Conservation (phyloP, 2,113 vertebrate species). For the Austrofundulus limnaeus region DNA sequence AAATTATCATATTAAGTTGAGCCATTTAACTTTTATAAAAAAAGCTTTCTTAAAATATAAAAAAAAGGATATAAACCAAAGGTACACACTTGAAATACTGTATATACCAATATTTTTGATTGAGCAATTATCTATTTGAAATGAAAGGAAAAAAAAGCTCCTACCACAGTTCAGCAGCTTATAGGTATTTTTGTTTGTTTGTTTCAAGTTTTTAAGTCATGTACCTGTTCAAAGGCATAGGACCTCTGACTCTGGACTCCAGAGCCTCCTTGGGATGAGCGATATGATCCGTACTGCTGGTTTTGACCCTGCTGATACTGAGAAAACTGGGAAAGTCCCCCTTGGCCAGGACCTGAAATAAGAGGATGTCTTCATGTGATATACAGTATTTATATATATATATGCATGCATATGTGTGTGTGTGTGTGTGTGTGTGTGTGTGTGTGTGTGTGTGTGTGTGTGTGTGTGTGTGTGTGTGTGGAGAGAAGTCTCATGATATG, state of each 20-base stretch:
- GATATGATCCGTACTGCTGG: conserved; percentile 90
- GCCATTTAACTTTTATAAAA: not conserved
- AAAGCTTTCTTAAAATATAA: not conserved
- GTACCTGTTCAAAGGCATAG: conserved; percentile 94
- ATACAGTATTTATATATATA: too few species aligned
- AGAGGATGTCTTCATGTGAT: not conserved
- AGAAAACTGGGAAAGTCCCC: conserved; percentile 89
- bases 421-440: too few species aligned
- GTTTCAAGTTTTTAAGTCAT: not conserved
- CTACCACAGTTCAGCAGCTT: not conserved
- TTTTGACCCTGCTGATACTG: conserved; percentile 93
- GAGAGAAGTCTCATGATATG: not conserved
- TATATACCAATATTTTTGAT: too few species aligned
- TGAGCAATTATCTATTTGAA: too few species aligned
- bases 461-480: too few species aligned
- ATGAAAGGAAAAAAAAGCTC: too few species aligned
- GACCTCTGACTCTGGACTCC: conserved; percentile 89
- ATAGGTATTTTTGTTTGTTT: not conserved
- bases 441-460: too few species aligned
- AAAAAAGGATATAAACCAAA: too few species aligned
- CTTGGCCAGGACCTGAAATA: conserved; percentile 82
- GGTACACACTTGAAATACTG: too few species aligned
- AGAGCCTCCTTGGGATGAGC: conserved; percentile 86
- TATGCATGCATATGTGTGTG: too few species aligned
- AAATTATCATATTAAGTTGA: not conserved